Conservation (phyloP, 1,140 invertebrate genomes). For the Aphis craccivora region DNA sequence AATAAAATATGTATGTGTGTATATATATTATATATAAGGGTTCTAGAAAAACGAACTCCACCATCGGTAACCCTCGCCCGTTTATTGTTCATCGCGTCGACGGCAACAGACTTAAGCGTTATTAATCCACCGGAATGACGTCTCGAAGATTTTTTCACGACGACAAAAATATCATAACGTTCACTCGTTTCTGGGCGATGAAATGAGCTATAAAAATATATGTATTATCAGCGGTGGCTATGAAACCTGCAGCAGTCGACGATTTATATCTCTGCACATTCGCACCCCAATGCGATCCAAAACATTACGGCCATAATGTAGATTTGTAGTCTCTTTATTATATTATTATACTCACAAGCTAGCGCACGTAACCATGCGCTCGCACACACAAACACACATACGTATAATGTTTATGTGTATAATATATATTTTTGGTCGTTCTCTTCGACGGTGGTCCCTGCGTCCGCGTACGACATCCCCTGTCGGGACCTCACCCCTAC, state of each 20-base stretch:
- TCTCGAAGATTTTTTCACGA: neutral
- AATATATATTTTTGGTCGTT: neutral
- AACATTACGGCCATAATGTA: constrained; percentile 45
- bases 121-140: constrained; percentile 14
- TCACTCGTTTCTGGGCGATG: neutral
- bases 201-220: neutral
- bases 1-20: neutral
- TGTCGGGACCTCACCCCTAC: neutral
- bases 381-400: neutral
- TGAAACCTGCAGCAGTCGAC: constrained; percentile 16
- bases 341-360: neutral
- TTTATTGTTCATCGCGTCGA: neutral
- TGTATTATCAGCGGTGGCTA: neutral
- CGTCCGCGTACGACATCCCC: neutral
- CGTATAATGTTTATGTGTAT: neutral
- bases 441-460: neutral
- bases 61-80: neutral
- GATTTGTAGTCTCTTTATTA: constrained; percentile 43
- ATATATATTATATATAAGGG: neutral
- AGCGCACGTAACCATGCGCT: neutral
- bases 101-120: neutral
- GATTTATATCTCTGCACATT: constrained; percentile 34
- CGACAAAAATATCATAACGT: constrained; percentile 2
- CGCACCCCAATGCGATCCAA: neutral
- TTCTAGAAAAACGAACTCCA: neutral